Base-by-base conservation (phyloP, 1,140 invertebrate genomes). In the Penaeus chinensis region DNA sequence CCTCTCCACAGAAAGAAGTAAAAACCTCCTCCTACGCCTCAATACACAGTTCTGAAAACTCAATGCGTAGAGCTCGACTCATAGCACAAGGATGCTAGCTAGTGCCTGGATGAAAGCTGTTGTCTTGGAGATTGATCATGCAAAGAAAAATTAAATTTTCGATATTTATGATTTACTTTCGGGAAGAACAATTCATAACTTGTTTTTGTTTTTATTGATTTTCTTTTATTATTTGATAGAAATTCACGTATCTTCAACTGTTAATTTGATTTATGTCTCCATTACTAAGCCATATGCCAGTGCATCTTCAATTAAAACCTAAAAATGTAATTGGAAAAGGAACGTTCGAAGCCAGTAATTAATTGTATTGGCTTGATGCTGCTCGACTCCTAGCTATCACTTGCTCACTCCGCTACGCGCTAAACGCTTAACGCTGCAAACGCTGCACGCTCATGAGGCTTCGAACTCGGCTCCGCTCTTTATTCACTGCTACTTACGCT, bases 1-100 rank as follows among this genome's bases (percentile, higher is more conserved):
- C 89, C 87, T 82, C 86, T 87, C 89, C 82, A 88, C 89, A 90
- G 89, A 88, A 87, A 90, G 87, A 76, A 90, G 84, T 90, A 90
- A 88, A 69, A 65, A 54, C 71, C 82, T 83, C 89, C 80, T 90
- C 84, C 87, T 85, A 71, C 82, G 74, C 84, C 85, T 89, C 84
- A 66, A 87, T 83, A 87, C 65, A 82, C 82, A 85, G 84, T 84
- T 81, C 76, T 79, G 76, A 89, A 83, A 89, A 80, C 76, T 71
- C 62, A 86, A 86, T 79, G 63, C 78, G 79, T 87, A 87, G 78
- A 87, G 85, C 79, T 74, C 85, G 66, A 81, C 85, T 71, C 47
- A 47, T 81, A 82, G 79, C 78, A 61, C 54, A 19, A 81, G 78
- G 66, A 82, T 71, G 42, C 54, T 76, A 81, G 77, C 42, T 81